phyloP scores from a whole-genome alignment of 2,888 invertebrate species.

The Osmoderma eremita region DNA sequence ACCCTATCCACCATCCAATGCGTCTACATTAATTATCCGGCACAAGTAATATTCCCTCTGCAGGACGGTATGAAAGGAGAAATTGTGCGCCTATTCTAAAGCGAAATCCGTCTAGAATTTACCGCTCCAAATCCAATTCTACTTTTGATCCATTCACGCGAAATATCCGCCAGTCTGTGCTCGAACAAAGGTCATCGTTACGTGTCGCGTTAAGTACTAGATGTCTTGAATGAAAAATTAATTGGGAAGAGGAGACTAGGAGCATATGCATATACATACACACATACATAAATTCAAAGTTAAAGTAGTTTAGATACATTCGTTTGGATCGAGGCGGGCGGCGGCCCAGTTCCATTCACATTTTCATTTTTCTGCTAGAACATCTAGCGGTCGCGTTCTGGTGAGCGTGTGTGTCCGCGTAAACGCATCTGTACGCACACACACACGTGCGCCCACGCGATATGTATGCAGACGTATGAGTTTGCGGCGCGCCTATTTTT shows the following conservation, averaged over 20 bases:
- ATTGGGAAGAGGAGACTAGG: neutral
- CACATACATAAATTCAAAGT: neutral
- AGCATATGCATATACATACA: too few relatives aligned
- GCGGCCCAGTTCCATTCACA: slow-evolving; percentile 25
- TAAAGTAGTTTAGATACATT: neutral
- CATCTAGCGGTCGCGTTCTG: slow-evolving; percentile 26
- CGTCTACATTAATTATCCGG: too few relatives aligned
- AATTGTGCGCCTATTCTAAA: too few relatives aligned
- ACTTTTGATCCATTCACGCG: too few relatives aligned
- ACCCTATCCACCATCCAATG: too few relatives aligned
- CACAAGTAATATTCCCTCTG: too few relatives aligned
- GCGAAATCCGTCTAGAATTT: too few relatives aligned
- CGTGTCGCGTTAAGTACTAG: too few relatives aligned
- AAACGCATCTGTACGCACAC: slow-evolving; percentile 1
- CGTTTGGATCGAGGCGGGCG: neutral
- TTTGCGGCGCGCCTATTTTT: slow-evolving; percentile 41
- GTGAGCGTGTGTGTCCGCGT: slow-evolving; percentile 18
- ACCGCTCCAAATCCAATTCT: too few relatives aligned
- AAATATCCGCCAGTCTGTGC: too few relatives aligned
- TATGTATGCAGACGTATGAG: neutral
- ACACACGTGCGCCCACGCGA: slow-evolving; percentile 15
- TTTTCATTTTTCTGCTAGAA: slow-evolving; percentile 24
- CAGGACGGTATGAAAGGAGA: too few relatives aligned
- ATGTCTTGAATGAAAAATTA: slow-evolving; percentile 17
- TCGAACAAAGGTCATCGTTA: too few relatives aligned